These are phyloP conservation scores for Otus sunia DNA, from an alignment of 2,113 vertebrate species.

Conservation along the genomic window DNA sequence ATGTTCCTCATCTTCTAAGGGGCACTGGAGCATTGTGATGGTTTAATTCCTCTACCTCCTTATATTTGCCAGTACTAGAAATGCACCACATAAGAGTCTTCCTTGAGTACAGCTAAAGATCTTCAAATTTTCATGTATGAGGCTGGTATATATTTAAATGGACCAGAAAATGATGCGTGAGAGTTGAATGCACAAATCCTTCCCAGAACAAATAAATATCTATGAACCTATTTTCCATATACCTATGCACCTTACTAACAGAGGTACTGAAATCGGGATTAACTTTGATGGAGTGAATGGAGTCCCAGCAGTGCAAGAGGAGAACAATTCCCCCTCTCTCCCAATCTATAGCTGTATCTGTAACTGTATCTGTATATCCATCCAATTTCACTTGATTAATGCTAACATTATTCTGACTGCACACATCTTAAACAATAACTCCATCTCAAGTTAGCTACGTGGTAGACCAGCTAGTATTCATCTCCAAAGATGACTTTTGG, in stretches of 20 bases:
- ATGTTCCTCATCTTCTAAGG: slow-evolving; percentile 65
- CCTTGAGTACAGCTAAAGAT: slow-evolving; percentile 51
- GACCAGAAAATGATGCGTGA: slow-evolving; percentile 50
- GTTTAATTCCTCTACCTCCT: slow-evolving; percentile 58
- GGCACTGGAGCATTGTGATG: slow-evolving; percentile 40
- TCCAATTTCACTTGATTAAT: neutral
- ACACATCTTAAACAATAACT: neutral
- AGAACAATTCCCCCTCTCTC: neutral
- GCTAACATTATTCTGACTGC: neutral
- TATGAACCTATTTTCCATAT: neutral
- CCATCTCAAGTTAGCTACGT: neutral
- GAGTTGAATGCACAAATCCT: slow-evolving; percentile 21
- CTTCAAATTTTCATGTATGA: slow-evolving; percentile 59
- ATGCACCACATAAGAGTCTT: slow-evolving; percentile 25
- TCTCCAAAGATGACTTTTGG: neutral
- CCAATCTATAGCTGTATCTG: neutral
- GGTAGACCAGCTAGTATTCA: neutral
- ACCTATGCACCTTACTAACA: neutral
- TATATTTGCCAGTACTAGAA: slow-evolving; percentile 58
- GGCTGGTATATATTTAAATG: slow-evolving; percentile 45
- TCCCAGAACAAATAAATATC: neutral
- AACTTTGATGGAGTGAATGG: neutral
- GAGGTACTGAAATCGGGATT: neutral
- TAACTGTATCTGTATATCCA: neutral
- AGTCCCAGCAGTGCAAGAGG: neutral